These are phyloP conservation scores for Alviniconcha marisindica DNA, from an alignment of 1,140 invertebrate genomes.

Conservation along the genomic window DNA sequence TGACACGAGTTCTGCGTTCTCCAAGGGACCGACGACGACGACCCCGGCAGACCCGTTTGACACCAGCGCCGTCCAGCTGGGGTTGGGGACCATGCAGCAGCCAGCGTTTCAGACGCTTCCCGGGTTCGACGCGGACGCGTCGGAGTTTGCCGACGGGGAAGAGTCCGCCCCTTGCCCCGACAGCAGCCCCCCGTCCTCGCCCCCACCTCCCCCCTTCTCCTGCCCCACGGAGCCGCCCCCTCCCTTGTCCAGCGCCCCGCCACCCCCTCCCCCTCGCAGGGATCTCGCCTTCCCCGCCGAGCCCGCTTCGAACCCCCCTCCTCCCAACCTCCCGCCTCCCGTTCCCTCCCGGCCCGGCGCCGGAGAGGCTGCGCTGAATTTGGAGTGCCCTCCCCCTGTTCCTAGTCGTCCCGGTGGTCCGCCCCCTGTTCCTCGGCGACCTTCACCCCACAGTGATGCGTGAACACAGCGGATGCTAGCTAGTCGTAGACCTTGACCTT, in stretches of 20 bases:
- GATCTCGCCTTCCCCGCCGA: constrained; percentile 33
- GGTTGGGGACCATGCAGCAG: neutral
- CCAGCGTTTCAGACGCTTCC: neutral
- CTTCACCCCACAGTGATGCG: constrained; percentile 23
- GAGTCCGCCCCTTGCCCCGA: constrained; percentile 29
- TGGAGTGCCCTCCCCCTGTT: constrained; percentile 46
- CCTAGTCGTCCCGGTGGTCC: constrained; percentile 50
- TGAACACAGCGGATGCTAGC: neutral
- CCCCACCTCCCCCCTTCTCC: constrained; percentile 31
- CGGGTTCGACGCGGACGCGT: neutral
- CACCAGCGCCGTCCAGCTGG: constrained; percentile 43
- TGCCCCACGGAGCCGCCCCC: constrained; percentile 41
- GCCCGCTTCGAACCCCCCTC: constrained; percentile 42
- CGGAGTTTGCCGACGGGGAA: neutral
- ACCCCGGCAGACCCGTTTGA: constrained; percentile 53
- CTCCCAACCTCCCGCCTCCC: constrained; percentile 31
- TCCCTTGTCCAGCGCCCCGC: constrained; percentile 43
- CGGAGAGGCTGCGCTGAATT: neutral
- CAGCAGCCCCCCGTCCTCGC: constrained; percentile 26
- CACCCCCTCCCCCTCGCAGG: constrained; percentile 33
- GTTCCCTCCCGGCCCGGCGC: constrained; percentile 38
- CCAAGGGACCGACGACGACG: neutral
- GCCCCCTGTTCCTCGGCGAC: constrained; percentile 39
- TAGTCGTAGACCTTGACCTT: too few relatives aligned
- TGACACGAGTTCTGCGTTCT: constrained; percentile 33